Percentiles rank a stretch among this genome's conserved stretches.
These are phyloP conservation scores for Hirundichthys speculiger DNA, from an alignment of 2,113 vertebrate genomes.

Conservation along the genomic window DNA sequence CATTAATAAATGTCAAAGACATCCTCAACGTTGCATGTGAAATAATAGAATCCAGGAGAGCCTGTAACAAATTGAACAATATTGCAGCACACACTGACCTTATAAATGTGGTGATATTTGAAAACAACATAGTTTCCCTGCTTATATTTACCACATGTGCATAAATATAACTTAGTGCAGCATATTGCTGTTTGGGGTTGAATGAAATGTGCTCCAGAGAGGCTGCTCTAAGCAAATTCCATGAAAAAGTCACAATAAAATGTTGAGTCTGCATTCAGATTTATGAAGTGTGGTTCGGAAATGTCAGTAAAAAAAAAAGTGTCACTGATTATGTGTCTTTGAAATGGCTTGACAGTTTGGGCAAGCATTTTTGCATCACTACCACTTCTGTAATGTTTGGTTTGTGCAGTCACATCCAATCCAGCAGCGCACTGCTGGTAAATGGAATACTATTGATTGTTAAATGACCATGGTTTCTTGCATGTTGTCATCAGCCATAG, in stretches of 20 bases:
- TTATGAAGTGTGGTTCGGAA: constrained; percentile 25
- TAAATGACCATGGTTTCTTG: constrained; percentile 25
- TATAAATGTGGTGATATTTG: constrained; percentile 4
- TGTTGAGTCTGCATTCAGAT: constrained; percentile 6
- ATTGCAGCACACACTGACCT: neutral
- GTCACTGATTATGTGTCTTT: constrained; percentile 11
- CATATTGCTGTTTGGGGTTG: constrained; percentile 23
- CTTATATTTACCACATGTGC: neutral
- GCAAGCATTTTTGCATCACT: neutral
- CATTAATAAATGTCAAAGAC: too few species aligned
- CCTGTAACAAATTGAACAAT: constrained; percentile 3
- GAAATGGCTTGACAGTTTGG: constrained; percentile 24
- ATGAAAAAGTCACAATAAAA: constrained; percentile 15
- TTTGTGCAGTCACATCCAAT: neutral
- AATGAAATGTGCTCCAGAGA: constrained; percentile 16
- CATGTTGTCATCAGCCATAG: constrained; percentile 9
- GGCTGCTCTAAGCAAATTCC: constrained; percentile 20
- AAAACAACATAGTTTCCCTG: constrained; percentile 11
- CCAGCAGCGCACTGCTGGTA: constrained; percentile 14
- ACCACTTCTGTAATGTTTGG: neutral
- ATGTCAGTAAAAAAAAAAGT: constrained; percentile 18
- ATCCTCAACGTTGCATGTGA: too few species aligned
- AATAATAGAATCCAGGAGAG: neutral
- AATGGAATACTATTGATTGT: constrained; percentile 54
- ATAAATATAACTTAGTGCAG: constrained; percentile 12